Conservation (phyloP, 1,140 invertebrate genomes). For the Mya arenaria region DNA sequence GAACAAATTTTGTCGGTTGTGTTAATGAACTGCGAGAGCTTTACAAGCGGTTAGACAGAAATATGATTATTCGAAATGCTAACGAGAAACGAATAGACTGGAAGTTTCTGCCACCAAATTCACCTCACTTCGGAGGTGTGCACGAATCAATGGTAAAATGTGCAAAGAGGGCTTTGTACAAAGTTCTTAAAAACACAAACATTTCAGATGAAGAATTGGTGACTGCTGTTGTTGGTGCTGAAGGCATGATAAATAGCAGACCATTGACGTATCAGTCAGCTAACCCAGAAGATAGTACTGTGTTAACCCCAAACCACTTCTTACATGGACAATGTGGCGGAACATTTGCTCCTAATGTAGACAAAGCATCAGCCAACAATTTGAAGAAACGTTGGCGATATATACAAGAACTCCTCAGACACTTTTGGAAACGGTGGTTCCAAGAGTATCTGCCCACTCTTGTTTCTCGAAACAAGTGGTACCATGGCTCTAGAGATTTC, state of each 20-base stretch:
- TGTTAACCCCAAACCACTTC: conserved; percentile 70
- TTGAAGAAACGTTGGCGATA: conserved; percentile 19
- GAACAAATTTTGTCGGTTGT: conserved; percentile 15
- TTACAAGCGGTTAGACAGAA: not conserved
- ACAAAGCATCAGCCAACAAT: not conserved
- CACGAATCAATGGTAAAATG: conserved; percentile 79
- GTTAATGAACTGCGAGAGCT: conserved; percentile 25
- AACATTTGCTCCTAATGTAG: conserved; percentile 20
- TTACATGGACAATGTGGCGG: too few relatives aligned
- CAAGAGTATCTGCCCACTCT: conserved; percentile 28
- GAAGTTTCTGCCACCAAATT: conserved; percentile 32
- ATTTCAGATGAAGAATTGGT: conserved; percentile 29
- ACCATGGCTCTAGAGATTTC: not conserved
- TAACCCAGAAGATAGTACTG: conserved; percentile 63
- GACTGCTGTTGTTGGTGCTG: conserved; percentile 62
- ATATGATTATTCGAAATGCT: not conserved
- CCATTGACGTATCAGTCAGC: conserved; percentile 67
- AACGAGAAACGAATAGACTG: not conserved
- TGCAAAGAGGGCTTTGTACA: conserved; percentile 67
- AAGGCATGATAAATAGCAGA: conserved; percentile 63
- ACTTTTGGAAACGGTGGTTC: conserved; percentile 54
- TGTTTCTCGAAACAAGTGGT: not conserved
- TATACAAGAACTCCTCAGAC: conserved; percentile 39
- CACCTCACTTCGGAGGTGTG: not conserved
- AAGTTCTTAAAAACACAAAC: conserved; percentile 9